Conservation (phyloP, 2,797 vertebrate genomes). For the Sebastolobus alascanus region DNA sequence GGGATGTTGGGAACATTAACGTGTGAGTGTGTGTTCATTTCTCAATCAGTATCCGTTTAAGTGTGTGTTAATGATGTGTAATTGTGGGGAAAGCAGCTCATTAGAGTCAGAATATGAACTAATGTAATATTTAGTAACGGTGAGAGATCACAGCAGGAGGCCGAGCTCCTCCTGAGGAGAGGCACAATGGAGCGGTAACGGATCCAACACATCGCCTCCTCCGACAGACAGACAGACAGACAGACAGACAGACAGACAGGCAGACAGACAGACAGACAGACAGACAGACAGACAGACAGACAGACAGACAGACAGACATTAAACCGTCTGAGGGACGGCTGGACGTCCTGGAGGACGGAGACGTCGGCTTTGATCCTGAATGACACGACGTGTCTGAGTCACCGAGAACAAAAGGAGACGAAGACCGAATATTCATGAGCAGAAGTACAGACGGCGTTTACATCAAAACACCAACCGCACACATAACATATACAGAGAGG, state of each 20-base stretch:
- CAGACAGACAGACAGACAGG: too few relatives aligned
- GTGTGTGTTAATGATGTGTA: slow-evolving; percentile 35
- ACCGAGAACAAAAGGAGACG: slow-evolving; percentile 7
- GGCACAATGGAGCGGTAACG: slow-evolving; percentile 1
- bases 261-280: too few relatives aligned
- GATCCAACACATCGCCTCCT: slow-evolving; percentile 1
- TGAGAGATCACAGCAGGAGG: not conserved
- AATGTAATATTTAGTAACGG: not conserved
- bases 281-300: too few relatives aligned
- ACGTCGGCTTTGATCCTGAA: slow-evolving; percentile 33
- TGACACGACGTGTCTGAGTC: not conserved
- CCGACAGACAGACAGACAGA: not conserved
- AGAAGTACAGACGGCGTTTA: not conserved
- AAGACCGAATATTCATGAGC: slow-evolving; percentile 13
- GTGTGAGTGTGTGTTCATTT: not conserved
- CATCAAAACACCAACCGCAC: not conserved
- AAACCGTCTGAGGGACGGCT: not conserved
- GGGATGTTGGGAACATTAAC: not conserved
- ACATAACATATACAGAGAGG: not conserved
- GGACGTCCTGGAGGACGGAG: slow-evolving; percentile 24
- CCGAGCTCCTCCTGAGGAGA: too few relatives aligned
- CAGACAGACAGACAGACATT: not conserved
- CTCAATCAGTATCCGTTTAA: slow-evolving; percentile 5
- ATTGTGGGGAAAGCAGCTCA: slow-evolving; percentile 12
- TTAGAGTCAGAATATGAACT: slow-evolving; percentile 35